A percentile compares a stretch with the other conserved stretches of the same genome.
These are phyloP conservation scores for Oscheius sp. DNA, from an alignment of 2,888 invertebrate genomes.

Conservation along the genomic window DNA sequence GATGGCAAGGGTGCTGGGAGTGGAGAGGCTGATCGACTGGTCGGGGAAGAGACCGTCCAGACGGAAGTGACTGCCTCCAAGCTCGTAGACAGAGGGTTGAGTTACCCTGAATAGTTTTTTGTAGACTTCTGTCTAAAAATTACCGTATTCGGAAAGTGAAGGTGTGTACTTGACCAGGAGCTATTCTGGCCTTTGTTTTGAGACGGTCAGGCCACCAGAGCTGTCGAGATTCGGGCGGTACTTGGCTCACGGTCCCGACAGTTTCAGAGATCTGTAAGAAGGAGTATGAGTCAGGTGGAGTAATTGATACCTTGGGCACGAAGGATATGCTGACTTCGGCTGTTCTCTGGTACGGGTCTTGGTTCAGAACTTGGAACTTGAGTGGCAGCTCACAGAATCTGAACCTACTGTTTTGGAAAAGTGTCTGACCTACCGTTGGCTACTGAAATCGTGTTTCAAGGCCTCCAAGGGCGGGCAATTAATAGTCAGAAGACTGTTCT, in stretches of 20 bases:
- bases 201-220: conserved; percentile 37
- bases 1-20: conserved; percentile 19
- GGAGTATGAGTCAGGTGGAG: not conserved
- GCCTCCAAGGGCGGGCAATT: conserved; percentile 19
- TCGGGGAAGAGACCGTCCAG: conserved; percentile 26
- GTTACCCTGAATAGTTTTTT: conserved; percentile 20
- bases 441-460: conserved; percentile 17
- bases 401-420: conserved; percentile 14
- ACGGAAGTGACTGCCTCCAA: conserved; percentile 31
- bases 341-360: conserved; percentile 20
- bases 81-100: conserved; percentile 38
- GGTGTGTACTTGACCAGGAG: conserved; percentile 5
- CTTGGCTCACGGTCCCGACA: conserved; percentile 32
- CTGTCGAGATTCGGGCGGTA: conserved; percentile 33
- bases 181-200: conserved; percentile 7
- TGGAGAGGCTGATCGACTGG: not conserved
- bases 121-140: not conserved
- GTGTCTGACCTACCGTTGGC: not conserved
- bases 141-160: conserved; percentile 32
- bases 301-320: conserved; percentile 35
- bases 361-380: conserved; percentile 30
- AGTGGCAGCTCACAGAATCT: conserved; percentile 43
- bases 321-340: conserved; percentile 34
- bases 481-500: conserved; percentile 2
- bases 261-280: conserved; percentile 22